Percentiles rank a stretch among this genome's conserved stretches.
Conservation (phyloP, 1,140 invertebrate species). For the Euschistus heros region DNA sequence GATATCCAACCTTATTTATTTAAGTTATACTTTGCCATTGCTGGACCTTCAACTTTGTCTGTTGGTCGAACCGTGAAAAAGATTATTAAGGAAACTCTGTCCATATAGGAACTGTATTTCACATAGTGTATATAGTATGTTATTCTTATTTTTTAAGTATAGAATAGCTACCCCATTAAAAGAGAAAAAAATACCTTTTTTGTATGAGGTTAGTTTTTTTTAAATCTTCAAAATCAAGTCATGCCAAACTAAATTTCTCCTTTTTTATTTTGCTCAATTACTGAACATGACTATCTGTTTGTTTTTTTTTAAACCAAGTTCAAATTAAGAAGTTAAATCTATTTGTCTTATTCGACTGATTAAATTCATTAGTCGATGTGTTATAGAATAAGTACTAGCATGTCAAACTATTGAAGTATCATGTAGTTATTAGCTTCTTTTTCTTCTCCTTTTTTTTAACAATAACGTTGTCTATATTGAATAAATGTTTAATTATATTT, state of each 20-base stretch:
- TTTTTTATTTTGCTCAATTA: neutral
- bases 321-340: neutral
- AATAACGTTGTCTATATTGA: too few relatives aligned
- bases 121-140: neutral
- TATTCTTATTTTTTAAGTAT: neutral
- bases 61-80: constrained; percentile 82
- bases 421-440: too few relatives aligned
- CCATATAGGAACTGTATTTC: constrained; percentile 43
- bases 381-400: too few relatives aligned
- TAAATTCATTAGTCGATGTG: neutral
- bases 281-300: neutral
- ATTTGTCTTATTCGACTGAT: neutral
- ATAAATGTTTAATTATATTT: too few relatives aligned
- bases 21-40: constrained; percentile 67
- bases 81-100: constrained; percentile 76
- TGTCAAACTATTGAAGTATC: too few relatives aligned
- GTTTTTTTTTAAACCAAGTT: neutral
- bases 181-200: neutral
- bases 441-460: too few relatives aligned
- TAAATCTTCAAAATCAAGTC: neutral
- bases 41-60: constrained; percentile 56
- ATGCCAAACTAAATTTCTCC: neutral
- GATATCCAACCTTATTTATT: constrained; percentile 95
- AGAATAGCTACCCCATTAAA: neutral
- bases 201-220: neutral